These are phyloP conservation scores for Carterocephalus palaemon DNA, from an alignment of 2,888 invertebrate species.

Conservation along the genomic window DNA sequence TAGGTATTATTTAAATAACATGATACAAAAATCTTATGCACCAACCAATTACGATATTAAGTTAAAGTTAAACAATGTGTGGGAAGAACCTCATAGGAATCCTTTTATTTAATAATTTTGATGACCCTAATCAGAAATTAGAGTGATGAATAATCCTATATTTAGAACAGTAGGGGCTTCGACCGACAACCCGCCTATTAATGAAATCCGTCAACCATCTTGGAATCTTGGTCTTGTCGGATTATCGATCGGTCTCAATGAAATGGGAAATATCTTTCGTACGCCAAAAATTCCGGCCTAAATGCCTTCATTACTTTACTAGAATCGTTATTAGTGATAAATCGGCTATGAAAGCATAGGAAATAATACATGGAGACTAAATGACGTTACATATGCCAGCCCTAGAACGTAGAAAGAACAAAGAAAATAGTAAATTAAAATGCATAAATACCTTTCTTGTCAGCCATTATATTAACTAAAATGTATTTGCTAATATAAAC, in stretches of 20 bases:
- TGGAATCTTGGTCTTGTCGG: slow-evolving; percentile 43
- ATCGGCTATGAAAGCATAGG: slow-evolving; percentile 27
- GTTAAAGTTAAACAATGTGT: too few relatives aligned
- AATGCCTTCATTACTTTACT: not conserved
- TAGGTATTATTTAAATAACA: too few relatives aligned
- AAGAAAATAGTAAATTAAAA: slow-evolving; percentile 55
- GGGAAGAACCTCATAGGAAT: not conserved
- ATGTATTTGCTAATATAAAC: slow-evolving; percentile 49
- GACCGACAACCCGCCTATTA: slow-evolving; percentile 35
- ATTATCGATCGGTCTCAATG: slow-evolving; percentile 55
- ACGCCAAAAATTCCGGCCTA: slow-evolving; percentile 1
- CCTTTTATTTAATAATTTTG: slow-evolving; percentile 8
- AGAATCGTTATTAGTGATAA: not conserved
- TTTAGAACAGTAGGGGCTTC: slow-evolving; percentile 42
- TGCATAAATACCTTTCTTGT: slow-evolving; percentile 78
- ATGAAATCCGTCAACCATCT: slow-evolving; percentile 59
- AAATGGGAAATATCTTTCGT: not conserved
- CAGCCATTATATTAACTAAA: slow-evolving; percentile 68
- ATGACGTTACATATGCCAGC: slow-evolving; percentile 75
- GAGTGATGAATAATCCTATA: slow-evolving; percentile 39
- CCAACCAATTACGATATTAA: too few relatives aligned
- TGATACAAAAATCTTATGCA: too few relatives aligned
- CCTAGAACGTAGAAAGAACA: slow-evolving; percentile 54
- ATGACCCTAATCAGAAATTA: slow-evolving; percentile 3
- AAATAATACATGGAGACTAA: slow-evolving; percentile 40